Evolutionary conservation across 2,113 vertebrate genomes (phyloP), one percentile per base, ranked within the genome.

Genomic region (Vireo altiloquus): DNA sequence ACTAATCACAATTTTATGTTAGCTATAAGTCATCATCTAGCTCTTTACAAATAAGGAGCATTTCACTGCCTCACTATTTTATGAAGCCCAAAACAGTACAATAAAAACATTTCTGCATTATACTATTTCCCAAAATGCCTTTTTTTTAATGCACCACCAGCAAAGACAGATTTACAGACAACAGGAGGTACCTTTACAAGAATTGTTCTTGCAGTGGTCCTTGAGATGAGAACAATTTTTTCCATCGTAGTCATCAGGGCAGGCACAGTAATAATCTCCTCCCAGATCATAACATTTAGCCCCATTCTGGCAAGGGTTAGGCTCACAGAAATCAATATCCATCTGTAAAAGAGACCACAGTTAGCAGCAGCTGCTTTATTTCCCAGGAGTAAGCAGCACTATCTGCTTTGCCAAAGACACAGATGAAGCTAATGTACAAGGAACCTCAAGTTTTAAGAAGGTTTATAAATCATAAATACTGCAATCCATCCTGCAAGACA

Each of bases 221-320:
- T 99, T 98, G n/a, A 98, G 98, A 91, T 98, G 97, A 1, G 99
- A 99, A 59, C 99, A 99, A 88, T 99, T 99, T 89, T 98, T 99
- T 69, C 99, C 99, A 28, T 98, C 99, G 14, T 99, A 98, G 63
- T 98, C 98, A 21, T 99, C 99, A 0, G 98, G 97, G 70, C 99
- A 99, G 50, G 98, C 98, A 46, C 99, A 99, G 97, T 98, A 99
- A 94, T 99, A 99, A 74, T 99, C 98, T 10, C 98, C 98, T 68
- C 95, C 95, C 54, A 98, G 81, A 88, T 97, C 97, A 81, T 98
- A 99, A 97, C 99, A 99, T 77, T 96, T 98, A 42, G 98, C 99
- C 66, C 98, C 98, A 39, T 99, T 99, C 71, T 98, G 98, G 92
- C 99, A 99, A 9, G 99, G 99, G 96, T 98, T 99, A 1, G 99